Percentiles rank a stretch among this genome's conserved stretches.
Evolutionary conservation across 2,888 invertebrate species (phyloP).

Genomic region (Microplitis manilae): DNA sequence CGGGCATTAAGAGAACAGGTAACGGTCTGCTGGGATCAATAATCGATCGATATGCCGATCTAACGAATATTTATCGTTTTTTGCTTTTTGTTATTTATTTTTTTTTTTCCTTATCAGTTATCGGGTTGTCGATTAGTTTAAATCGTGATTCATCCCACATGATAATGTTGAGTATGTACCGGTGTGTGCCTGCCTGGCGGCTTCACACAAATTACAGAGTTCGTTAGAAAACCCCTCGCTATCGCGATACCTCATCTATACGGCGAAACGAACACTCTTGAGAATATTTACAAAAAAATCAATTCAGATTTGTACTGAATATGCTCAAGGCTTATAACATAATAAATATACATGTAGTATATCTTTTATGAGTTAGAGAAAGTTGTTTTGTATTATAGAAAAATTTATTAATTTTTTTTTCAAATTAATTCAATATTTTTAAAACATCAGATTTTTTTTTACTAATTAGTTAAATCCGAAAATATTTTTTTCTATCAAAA

Average conservation of each 20-base stretch:
- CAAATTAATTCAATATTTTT: too few relatives aligned
- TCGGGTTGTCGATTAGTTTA: constrained; percentile 58
- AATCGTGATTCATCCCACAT: constrained; percentile 59
- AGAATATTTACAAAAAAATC: constrained; percentile 55
- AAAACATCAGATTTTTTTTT: too few relatives aligned
- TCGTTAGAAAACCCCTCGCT: constrained; percentile 63
- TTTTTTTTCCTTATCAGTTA: constrained; percentile 46
- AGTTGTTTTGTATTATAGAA: too few relatives aligned
- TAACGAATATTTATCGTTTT: neutral
- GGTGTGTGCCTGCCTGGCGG: constrained; percentile 47
- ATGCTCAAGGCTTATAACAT: neutral
- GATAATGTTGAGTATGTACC: constrained; percentile 50
- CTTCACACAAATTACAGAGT: constrained; percentile 64
- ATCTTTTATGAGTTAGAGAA: too few relatives aligned
- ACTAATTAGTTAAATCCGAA: too few relatives aligned
- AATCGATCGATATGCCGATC: constrained; percentile 41
- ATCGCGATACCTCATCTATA: constrained; percentile 62
- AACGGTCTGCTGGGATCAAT: constrained; percentile 34
- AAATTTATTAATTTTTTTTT: too few relatives aligned
- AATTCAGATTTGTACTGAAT: constrained; percentile 63
- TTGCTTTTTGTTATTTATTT: too few relatives aligned
- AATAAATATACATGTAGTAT: too few relatives aligned
- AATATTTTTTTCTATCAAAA: too few relatives aligned
- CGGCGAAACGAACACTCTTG: constrained; percentile 53
- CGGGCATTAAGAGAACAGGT: neutral